Conservation (phyloP, 37 sponge, comb jelly and placozoan species). For the Bolinopsis microptera region DNA sequence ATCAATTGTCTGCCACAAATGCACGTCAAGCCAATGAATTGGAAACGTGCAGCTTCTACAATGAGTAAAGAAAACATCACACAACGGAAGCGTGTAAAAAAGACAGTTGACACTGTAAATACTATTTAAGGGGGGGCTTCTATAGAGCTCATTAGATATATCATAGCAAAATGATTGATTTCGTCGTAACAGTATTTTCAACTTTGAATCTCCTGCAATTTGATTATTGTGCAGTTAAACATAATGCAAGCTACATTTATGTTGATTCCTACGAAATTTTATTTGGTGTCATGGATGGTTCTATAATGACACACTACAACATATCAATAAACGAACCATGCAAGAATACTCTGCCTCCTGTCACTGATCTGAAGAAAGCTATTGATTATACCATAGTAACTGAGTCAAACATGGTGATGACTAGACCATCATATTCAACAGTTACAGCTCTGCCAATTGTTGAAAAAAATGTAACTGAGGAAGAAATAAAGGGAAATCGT, state of each 20-base stretch:
- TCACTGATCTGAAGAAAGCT: neutral
- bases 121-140: neutral
- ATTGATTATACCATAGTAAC: too few relatives aligned
- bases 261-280: neutral
- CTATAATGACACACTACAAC: neutral
- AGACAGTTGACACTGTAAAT: neutral
- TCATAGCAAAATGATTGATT: neutral
- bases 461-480: neutral
- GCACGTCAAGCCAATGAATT: neutral
- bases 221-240: neutral
- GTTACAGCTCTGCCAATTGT: constrained; percentile 5
- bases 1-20: neutral
- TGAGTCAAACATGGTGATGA: neutral
- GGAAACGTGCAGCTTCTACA: neutral
- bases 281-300: neutral
- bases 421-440: neutral
- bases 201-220: neutral
- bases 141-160: neutral
- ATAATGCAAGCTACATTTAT: constrained; percentile 12
- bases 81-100: neutral
- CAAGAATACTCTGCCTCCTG: neutral
- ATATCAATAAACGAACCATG: neutral
- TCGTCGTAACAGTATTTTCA: neutral
- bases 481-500: neutral
- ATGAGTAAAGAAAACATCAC: neutral